A percentile compares a stretch with the other conserved stretches of the same genome.
phyloP scores from a whole-genome alignment of 2,797 vertebrate species.

The Mus caroli region DNA sequence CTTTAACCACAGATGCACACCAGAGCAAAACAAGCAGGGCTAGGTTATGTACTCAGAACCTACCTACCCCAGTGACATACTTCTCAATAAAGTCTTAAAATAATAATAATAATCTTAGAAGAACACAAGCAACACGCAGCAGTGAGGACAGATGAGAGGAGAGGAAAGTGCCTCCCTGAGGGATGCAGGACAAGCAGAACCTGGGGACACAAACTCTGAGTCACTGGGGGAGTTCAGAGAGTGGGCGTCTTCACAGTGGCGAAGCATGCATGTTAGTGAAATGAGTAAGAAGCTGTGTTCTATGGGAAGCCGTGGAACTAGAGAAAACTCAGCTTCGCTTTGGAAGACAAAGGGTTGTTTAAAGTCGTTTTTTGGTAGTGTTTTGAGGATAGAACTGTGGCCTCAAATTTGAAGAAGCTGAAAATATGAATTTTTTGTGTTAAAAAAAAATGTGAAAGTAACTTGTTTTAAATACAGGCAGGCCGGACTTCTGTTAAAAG shows the following conservation, averaged over 20 bases:
- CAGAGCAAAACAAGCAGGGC: not conserved
- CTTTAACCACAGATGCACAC: not conserved
- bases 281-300: not conserved
- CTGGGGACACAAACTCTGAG: not conserved
- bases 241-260: not conserved
- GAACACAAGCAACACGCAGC: not conserved
- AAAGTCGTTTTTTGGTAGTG: slow-evolving; percentile 13
- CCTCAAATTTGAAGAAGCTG: slow-evolving; percentile 23
- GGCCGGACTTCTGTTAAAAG: not conserved
- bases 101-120: not conserved
- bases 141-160: not conserved
- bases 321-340: slow-evolving; percentile 9
- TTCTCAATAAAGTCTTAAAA: not conserved
- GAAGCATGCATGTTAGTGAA: not conserved
- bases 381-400: not conserved
- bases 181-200: not conserved
- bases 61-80: not conserved
- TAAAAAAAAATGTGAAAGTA: not conserved
- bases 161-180: not conserved
- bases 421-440: slow-evolving; percentile 18
- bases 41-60: not conserved
- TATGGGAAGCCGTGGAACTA: not conserved
- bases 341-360: not conserved
- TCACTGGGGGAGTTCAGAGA: slow-evolving; percentile 7
- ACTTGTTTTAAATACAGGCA: not conserved